phyloP scores from a whole-genome alignment of 30 jellyfish, hydroid and myxozoan species.

The Phacellophora camtschatica region DNA sequence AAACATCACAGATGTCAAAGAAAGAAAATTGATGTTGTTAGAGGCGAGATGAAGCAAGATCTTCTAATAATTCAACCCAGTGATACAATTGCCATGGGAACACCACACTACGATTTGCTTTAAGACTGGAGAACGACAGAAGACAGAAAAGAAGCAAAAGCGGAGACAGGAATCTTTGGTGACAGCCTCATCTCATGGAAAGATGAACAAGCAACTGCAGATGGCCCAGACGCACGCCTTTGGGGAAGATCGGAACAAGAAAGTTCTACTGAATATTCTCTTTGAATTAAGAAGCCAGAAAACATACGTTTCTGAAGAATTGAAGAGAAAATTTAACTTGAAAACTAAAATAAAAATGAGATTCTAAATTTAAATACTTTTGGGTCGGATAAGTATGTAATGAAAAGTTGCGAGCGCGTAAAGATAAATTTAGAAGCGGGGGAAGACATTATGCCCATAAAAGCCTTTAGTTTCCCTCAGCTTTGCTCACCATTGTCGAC shows the following conservation, averaged over 20 bases:
- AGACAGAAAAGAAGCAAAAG: too few species aligned
- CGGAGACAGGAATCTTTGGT: too few species aligned
- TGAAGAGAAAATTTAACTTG: neutral
- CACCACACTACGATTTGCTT: too few species aligned
- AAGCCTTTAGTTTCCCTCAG: constrained; percentile 5
- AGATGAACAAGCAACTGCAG: neutral
- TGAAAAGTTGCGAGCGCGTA: constrained; percentile 14
- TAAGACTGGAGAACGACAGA: too few species aligned
- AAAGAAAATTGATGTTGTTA: too few species aligned
- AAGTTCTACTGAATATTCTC: neutral
- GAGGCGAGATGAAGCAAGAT: too few species aligned
- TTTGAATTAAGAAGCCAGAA: neutral
- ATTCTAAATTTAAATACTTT: constrained; percentile 43
- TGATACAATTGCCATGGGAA: too few species aligned
- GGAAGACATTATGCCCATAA: neutral
- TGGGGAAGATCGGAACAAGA: neutral
- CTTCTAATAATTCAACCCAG: too few species aligned
- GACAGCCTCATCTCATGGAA: neutral
- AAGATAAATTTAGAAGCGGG: constrained; percentile 16
- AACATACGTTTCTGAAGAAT: neutral
- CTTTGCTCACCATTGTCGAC: constrained; percentile 32
- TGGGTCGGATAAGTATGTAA: constrained; percentile 36
- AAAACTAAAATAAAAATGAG: neutral
- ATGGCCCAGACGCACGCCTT: neutral
- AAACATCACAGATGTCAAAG: too few species aligned